These are phyloP conservation scores for Clanis bilineata DNA, from an alignment of 2,888 invertebrate genomes.

Conservation along the genomic window DNA sequence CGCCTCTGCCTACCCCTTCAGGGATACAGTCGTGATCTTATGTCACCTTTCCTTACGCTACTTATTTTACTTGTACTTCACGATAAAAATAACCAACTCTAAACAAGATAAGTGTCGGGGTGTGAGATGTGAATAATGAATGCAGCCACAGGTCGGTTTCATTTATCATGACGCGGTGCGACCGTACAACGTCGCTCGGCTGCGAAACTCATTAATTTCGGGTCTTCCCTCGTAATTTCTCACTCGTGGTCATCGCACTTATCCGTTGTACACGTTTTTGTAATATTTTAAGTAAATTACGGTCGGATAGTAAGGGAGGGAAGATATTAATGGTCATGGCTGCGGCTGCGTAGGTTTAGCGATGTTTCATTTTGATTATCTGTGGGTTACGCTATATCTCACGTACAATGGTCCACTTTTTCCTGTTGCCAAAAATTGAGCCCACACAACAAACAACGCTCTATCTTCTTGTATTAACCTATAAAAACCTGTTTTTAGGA, in stretches of 20 bases:
- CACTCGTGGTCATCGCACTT: not conserved
- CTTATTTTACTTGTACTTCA: not conserved
- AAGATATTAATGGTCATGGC: too few species aligned
- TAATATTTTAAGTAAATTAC: not conserved
- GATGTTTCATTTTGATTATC: too few species aligned
- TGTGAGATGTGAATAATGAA: constrained; percentile 9
- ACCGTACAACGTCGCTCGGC: not conserved
- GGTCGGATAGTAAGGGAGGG: not conserved
- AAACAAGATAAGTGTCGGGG: constrained; percentile 15
- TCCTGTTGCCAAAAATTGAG: too few species aligned
- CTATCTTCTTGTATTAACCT: too few species aligned
- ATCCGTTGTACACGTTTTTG: not conserved
- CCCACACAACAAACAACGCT: too few species aligned
- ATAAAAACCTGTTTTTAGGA: too few species aligned
- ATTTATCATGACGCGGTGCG: not conserved
- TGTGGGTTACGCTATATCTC: too few species aligned
- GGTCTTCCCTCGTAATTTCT: not conserved
- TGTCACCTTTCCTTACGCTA: not conserved
- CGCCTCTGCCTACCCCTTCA: too few species aligned
- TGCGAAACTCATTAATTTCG: constrained; percentile 4
- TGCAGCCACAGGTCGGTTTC: constrained; percentile 7
- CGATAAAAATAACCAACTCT: not conserved
- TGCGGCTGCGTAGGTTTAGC: not conserved
- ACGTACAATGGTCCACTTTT: too few species aligned
- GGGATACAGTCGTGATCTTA: too few species aligned